Evolutionary conservation across 2,797 vertebrate species (phyloP), one percentile per base, ranked within the genome.

Genomic region (Semaprochilodus insignis): DNA sequence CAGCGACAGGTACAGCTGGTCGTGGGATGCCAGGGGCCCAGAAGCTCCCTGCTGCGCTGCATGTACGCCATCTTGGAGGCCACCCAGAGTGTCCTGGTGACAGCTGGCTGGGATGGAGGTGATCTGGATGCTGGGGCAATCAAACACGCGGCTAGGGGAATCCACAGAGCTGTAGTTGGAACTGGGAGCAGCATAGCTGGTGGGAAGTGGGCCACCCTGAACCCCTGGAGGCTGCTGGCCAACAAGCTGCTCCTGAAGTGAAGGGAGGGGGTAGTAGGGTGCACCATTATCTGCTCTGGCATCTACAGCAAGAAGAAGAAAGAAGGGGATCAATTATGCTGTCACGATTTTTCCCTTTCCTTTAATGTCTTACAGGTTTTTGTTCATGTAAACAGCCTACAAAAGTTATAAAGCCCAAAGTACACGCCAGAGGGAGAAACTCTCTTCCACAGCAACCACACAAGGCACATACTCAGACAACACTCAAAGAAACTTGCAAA

Each of bases 41-140:
- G 48, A 40, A 77, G 48, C 21, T 6, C 75, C 57, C 51, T 83
- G 67, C 17, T 55, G 90, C 54, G 92, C 91, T 0, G 89, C 87
- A 13, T 90, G 89, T 0, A 69, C 81, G 16, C 40, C 86, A 1
- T 84, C 87, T 4, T 86, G 90, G 55, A 70, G 81, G 17, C 27
- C 6, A 60, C 70, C 80, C 0, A 60, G 77, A 21, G 67, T 13
- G 40, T 94, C 93, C 10, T 86, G 87, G 34, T 92, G 91, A 70
- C 60, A 90, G 89, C 87, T 91, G 0, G 92, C 87, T 34, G 93
- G 90, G 21, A 94, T 95, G 67, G 94, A 92, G 40, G 94, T 95
- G 85, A 99, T 99, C 88, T 99, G 97, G 88, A 99, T 99, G 90
- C 97, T 99, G 14, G 97, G 97, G 86, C 97, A 99, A 87, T 97